A percentile compares a stretch with the other conserved stretches of the same genome.
phyloP scores from a whole-genome alignment of 2,888 invertebrate species.

The Apamea monoglypha region DNA sequence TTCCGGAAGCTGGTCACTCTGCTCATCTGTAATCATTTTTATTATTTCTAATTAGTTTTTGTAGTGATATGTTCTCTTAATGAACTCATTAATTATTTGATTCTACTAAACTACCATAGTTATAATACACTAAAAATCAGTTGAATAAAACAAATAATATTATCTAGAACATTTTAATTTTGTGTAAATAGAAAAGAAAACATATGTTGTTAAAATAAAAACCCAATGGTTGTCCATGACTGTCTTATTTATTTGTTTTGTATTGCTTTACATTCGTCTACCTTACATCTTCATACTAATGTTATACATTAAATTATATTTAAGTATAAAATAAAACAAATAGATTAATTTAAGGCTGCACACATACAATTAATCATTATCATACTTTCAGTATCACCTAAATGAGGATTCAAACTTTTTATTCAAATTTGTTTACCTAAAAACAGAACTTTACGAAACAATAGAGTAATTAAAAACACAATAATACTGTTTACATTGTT shows the following conservation, averaged over 20 bases:
- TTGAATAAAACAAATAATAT: constrained; percentile 35
- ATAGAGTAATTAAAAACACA: neutral
- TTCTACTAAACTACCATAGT: neutral
- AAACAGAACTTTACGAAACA: neutral
- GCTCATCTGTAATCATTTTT: constrained; percentile 57
- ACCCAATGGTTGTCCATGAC: neutral
- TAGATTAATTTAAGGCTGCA: neutral
- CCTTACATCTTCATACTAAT: neutral
- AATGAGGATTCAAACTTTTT: constrained; percentile 6
- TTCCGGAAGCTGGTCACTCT: constrained; percentile 73
- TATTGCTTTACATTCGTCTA: constrained; percentile 6
- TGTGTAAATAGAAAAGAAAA: neutral
- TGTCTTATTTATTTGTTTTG: constrained; percentile 32
- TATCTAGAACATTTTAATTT: constrained; percentile 23
- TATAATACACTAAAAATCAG: neutral
- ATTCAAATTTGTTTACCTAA: constrained; percentile 4
- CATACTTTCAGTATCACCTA: neutral
- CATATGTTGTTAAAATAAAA: constrained; percentile 26
- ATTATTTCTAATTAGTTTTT: constrained; percentile 3
- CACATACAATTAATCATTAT: neutral
- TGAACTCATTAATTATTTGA: constrained; percentile 1
- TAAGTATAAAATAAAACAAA: neutral
- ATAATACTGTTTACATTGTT: constrained; percentile 24
- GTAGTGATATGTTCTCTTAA: neutral
- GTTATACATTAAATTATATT: neutral